Evolutionary conservation across 2,113 vertebrate species (phyloP), one percentile per base, ranked within the genome.

Genomic region (Eptesicus fuscus): DNA sequence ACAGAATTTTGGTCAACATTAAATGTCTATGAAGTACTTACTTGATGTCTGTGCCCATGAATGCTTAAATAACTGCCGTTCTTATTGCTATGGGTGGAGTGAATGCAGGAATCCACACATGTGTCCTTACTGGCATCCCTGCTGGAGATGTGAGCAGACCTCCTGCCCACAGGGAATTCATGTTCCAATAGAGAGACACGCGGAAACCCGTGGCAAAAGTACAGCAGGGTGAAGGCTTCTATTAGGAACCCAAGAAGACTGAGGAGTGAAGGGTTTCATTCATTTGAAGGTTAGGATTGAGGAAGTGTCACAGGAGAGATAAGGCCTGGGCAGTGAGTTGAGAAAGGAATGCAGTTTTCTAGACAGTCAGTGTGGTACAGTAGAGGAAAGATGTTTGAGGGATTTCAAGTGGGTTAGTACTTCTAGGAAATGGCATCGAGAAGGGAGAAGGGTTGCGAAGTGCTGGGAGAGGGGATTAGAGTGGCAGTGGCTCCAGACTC

Each of bases 271-370:
- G 28, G 9, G 22, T 74, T 67, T 47, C 56, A 49, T 84, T 79
- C 18, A 80, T 77, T 71, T 93, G 37, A 28, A 65, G 32, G 53
- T 83, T 70, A 83, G 32, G 30, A 25, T 76, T 78, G n/a, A 86
- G 25, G 44, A 76, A 49, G 51, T 32, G 61, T 83, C 51, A 65
- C 25, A 16, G 28, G 61, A 71, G 37, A 82, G 32, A 49, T 1
- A 37, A 35, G 32, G 7, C 32, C 70, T 73, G n/a, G 23, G 13
- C 44, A 73, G 70, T 65, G 51, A 59, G 63, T 71, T 73, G 76
- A 69, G 35, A 30, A 67, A 67, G 67, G 65, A 69, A 30, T 76
- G 78, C 71, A 13, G 22, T 56, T 83, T 40, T 69, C 44, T 40
- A 18, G 18, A 49, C 1, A 11, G 11, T 49, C 51, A 35, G 9